Evolutionary conservation across 2,113 vertebrate species (phyloP).

Genomic region (Python bivittatus): DNA sequence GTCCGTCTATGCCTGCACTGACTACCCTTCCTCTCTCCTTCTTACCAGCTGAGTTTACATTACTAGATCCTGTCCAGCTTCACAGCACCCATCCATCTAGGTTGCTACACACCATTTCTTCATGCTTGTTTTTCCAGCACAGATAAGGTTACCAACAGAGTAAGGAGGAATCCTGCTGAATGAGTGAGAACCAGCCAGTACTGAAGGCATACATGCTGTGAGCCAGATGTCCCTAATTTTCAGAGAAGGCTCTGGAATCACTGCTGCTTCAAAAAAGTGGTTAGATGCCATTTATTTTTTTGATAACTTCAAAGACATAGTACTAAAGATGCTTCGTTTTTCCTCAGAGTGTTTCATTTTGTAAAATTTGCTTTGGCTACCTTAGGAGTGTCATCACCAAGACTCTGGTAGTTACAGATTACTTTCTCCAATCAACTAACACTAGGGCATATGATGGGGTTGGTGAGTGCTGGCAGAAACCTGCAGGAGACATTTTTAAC

Average conservation of each 20-base stretch:
- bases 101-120: not conserved
- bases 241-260: not conserved
- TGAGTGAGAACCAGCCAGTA: not conserved
- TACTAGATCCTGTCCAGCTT: not conserved
- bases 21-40: not conserved
- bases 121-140: not conserved
- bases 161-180: not conserved
- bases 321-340: not conserved
- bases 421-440: not conserved
- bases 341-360: not conserved
- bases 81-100: not conserved
- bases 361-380: not conserved
- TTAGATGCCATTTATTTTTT: not conserved
- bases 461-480: not conserved
- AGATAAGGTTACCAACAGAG: not conserved
- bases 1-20: not conserved
- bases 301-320: conserved; percentile 1
- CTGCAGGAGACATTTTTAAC: not conserved
- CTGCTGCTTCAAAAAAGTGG: not conserved
- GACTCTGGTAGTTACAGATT: not conserved
- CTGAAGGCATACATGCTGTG: conserved; percentile 1
- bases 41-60: not conserved
- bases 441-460: not conserved
- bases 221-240: not conserved
- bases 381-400: not conserved